Base-by-base conservation (phyloP, 1,140 invertebrate species). In the Drosophila tristis region DNA sequence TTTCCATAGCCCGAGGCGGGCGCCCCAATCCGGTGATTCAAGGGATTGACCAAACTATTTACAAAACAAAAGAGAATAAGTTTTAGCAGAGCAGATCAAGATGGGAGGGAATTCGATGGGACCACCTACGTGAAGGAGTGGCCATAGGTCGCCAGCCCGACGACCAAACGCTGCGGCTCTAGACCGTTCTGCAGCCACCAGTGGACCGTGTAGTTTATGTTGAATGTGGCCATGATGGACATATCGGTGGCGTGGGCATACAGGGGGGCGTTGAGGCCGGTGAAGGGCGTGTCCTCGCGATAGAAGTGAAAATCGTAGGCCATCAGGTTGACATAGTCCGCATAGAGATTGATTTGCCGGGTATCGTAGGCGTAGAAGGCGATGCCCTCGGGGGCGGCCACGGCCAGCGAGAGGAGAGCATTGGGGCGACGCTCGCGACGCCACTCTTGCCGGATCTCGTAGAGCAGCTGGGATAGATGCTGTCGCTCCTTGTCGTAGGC, bases 81-180 rank as follows among this genome's bases (percentile, higher is more conserved):
- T n/a, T 31, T 16, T 5, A 2, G 26, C 6, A 5, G 4, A 1
- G 1, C 35, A 9, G 9, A 29, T 29, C 3, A 3, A 56, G 20
- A 20, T 20, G 16, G 44, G 5, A 3, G 6, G 26, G 35, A n/a
- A n/a, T n/a, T n/a, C n/a, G 35, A 4, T 39, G 26, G 5, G 11
- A 13, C 7, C 9, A 91, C 93, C 92, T 91, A 95, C 95, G 91
- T 94, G 74, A 95, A 98, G 3, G 95, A 95, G 90, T 97, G 96
- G 6, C 97, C 98, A 92, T 98, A 99, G 26, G 96, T 97, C 31
- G 98, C 97, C 71, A 99, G 93, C 0, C 98, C 98, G 16, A 99
- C 92, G 8, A 98, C 94, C 25, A 99, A 94, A 93, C 98, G 98
- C 23, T 95, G 93, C 54, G 93, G 93, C 3, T 97, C 96, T 92